Conservation (phyloP, 2,888 invertebrate species). For the Theretra japonica region DNA sequence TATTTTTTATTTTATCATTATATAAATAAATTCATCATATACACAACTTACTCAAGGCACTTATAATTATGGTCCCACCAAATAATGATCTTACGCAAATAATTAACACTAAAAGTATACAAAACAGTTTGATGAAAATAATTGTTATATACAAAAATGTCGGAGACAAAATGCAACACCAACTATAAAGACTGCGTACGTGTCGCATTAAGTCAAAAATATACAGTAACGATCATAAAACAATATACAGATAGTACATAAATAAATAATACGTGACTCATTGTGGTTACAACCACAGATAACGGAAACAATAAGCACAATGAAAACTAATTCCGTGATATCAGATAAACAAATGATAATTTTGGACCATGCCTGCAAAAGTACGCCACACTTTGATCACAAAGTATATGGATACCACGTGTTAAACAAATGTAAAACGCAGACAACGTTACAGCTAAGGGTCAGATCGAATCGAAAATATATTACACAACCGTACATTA, state of each 20-base stretch:
- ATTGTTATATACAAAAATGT: conserved; percentile 12
- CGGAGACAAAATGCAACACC: not conserved
- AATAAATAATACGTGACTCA: conserved; percentile 22
- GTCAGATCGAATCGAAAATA: conserved; percentile 64
- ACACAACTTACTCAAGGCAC: conserved; percentile 79
- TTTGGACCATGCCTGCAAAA: conserved; percentile 36
- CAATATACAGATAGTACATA: not conserved
- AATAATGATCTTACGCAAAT: conserved; percentile 58
- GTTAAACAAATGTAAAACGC: conserved; percentile 30
- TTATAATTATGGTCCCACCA: conserved; percentile 80
- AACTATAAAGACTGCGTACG: not conserved
- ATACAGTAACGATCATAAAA: conserved; percentile 13
- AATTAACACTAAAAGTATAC: conserved; percentile 8
- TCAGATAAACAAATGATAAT: conserved; percentile 5
- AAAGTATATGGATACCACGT: conserved; percentile 61
- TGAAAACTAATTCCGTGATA: conserved; percentile 10
- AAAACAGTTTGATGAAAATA: conserved; percentile 3
- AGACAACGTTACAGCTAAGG: conserved; percentile 46
- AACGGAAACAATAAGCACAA: conserved; percentile 14
- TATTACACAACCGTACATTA: conserved; percentile 65
- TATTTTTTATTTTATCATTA: conserved; percentile 44
- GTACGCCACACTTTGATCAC: conserved; percentile 61
- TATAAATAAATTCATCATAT: conserved; percentile 67
- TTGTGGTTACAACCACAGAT: not conserved
- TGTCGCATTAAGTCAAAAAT: conserved; percentile 19